Evolutionary conservation across 1,140 invertebrate genomes (phyloP).

Genomic region (Scaptomyza montana): DNA sequence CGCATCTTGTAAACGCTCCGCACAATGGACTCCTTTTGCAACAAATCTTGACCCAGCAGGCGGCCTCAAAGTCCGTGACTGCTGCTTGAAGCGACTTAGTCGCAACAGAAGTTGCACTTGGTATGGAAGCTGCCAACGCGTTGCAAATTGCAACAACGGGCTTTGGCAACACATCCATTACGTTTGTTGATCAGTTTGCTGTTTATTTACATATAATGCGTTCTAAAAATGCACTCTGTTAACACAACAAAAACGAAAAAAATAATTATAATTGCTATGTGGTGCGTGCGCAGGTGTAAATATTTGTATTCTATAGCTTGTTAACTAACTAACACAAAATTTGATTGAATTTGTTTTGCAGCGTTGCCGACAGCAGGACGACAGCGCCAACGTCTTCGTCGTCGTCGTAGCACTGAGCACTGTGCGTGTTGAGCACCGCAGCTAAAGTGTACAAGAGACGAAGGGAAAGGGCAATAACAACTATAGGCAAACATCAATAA

Average conservation of each 20-base stretch:
- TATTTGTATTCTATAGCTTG: not conserved
- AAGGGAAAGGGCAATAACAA: not conserved
- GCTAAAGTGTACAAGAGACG: conserved; percentile 25
- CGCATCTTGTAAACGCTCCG: conserved; percentile 21
- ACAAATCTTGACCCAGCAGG: conserved; percentile 38
- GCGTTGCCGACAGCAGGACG: conserved; percentile 34
- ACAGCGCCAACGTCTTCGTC: conserved; percentile 35
- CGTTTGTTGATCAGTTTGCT: too few species aligned
- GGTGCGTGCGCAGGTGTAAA: conserved; percentile 22
- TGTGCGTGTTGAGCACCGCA: conserved; percentile 15
- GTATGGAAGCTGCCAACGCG: conserved; percentile 34
- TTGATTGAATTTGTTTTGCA: conserved; percentile 11
- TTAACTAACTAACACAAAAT: conserved; percentile 15
- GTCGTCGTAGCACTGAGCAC: conserved; percentile 29
- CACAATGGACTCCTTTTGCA: conserved; percentile 56
- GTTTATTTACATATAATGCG: not conserved
- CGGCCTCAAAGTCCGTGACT: conserved; percentile 21
- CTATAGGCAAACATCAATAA: not conserved
- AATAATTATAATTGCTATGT: conserved; percentile 13
- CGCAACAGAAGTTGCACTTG: conserved; percentile 46
- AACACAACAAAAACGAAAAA: too few species aligned
- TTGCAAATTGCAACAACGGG: conserved; percentile 8
- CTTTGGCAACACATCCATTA: too few species aligned
- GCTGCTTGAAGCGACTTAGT: conserved; percentile 34
- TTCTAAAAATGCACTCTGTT: conserved; percentile 16